These are phyloP conservation scores for Physella acuta DNA, from an alignment of 1,140 invertebrate genomes.

Conservation along the genomic window DNA sequence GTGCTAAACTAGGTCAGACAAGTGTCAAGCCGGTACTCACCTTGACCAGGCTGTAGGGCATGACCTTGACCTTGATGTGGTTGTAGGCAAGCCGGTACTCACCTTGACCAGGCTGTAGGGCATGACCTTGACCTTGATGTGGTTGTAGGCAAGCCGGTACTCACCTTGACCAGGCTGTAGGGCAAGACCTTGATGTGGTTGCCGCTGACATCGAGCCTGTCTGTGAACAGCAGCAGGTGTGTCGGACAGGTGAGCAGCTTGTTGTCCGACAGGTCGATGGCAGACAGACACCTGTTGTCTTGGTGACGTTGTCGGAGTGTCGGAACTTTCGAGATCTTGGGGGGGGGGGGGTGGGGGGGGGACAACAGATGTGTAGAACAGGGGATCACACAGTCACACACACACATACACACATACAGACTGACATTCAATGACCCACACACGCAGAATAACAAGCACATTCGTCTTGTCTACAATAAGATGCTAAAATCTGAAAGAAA, in stretches of 20 bases:
- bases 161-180: constrained; percentile 39
- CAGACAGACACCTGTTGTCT: constrained; percentile 40
- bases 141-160: constrained; percentile 40
- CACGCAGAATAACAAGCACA: no score
- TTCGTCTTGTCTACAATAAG: no score
- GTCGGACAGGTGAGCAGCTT: constrained; percentile 50
- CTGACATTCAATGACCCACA: no score
- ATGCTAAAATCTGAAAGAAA: no score
- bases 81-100: constrained; percentile 39
- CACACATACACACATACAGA: no score
- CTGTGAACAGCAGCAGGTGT: constrained; percentile 44
- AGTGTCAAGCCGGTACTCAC: constrained; percentile 37
- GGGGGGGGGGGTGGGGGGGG: not conserved
- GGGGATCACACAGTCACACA: no score
- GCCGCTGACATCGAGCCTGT: constrained; percentile 46
- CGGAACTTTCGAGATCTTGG: constrained; percentile 46
- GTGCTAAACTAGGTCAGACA: no score
- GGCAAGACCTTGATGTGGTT: constrained; percentile 51
- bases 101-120: constrained; percentile 41
- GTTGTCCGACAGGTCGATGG: constrained; percentile 53
- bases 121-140: constrained; percentile 49
- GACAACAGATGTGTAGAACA: no score
- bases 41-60: constrained; percentile 44
- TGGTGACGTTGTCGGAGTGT: constrained; percentile 47
- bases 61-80: constrained; percentile 47